phyloP scores from a whole-genome alignment of 2,888 invertebrate species.

The Papilio protenor region DNA sequence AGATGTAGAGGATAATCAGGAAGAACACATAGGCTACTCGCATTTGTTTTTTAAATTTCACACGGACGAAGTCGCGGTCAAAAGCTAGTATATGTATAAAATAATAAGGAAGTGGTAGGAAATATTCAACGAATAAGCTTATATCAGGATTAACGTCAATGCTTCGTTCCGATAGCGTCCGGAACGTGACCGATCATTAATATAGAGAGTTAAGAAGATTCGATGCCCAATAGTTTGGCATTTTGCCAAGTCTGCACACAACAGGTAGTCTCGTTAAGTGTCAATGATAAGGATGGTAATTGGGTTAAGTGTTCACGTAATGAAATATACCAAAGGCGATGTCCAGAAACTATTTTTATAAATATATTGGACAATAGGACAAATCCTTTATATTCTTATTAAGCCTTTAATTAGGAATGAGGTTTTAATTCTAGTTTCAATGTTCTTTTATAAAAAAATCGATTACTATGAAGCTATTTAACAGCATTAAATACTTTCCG shows the following conservation, averaged over 20 bases:
- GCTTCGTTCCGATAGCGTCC: conserved; percentile 16
- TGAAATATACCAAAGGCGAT: not conserved
- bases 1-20: too few relatives aligned
- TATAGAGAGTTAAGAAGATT: conserved; percentile 20
- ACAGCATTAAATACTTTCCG: not conserved
- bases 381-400: not conserved
- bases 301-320: not conserved
- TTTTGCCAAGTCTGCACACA: conserved; percentile 8
- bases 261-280: conserved; percentile 23
- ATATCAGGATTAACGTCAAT: not conserved
- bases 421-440: too few relatives aligned
- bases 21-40: too few relatives aligned
- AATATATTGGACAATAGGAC: not conserved
- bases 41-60: too few relatives aligned
- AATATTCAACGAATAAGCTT: conserved; percentile 2
- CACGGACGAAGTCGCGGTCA: too few relatives aligned
- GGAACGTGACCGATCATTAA: conserved; percentile 30
- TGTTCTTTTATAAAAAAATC: not conserved
- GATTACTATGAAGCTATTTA: not conserved
- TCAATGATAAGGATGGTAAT: conserved; percentile 11
- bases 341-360: not conserved
- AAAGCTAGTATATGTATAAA: not conserved
- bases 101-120: not conserved
- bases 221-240: not conserved
- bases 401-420: too few relatives aligned